Evolutionary conservation across 2,113 vertebrate genomes (phyloP), one percentile per base, ranked within the genome.

Genomic region (Amphilophus citrinellus): DNA sequence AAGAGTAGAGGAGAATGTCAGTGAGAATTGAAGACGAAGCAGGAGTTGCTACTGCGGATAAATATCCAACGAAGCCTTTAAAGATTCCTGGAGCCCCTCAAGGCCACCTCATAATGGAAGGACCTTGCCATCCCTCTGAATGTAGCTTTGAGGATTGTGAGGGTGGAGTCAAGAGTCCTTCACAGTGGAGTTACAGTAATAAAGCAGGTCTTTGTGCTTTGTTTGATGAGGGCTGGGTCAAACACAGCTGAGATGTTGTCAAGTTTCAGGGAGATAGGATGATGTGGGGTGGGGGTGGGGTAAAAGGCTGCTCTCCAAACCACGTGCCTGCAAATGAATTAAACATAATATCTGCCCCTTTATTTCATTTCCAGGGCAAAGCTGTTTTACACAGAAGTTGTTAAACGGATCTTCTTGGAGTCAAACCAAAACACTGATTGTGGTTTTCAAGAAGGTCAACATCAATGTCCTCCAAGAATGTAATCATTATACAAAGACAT

Each of bases 151-250:
- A 92, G 88, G 88, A 92, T 71, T 47, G 85, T 20, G 78, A 86
- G 87, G 88, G 87, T 71, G 86, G 92, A 89, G 89, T 88, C 77
- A 79, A 85, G 87, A 86, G 93, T 95, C 92, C 94, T 94, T 96
- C 95, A 96, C 96, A 96, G 95, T 95, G 93, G 92, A 88, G 71
- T 92, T 92, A 93, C 87, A 93, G 93, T 95, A 94, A 80, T 91
- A 94, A 87, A 94, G 94, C 93, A 91, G 91, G 88, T 94, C 81
- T 92, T 95, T 95, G 93, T 95, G 94, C 94, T 95, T 94, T 91
- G 85, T 91, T 94, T 62, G 81, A 85, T 85, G 79, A 89, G 90
- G 83, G 76, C 83, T 83, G 83, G 42, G 86, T 85, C 66, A 58
- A 42, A 86, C 88, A 76, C 91, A 88, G 80, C 88, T 57, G 71